Base-by-base conservation (phyloP, 2,888 invertebrate species). In the Sclerodermus sp. region DNA sequence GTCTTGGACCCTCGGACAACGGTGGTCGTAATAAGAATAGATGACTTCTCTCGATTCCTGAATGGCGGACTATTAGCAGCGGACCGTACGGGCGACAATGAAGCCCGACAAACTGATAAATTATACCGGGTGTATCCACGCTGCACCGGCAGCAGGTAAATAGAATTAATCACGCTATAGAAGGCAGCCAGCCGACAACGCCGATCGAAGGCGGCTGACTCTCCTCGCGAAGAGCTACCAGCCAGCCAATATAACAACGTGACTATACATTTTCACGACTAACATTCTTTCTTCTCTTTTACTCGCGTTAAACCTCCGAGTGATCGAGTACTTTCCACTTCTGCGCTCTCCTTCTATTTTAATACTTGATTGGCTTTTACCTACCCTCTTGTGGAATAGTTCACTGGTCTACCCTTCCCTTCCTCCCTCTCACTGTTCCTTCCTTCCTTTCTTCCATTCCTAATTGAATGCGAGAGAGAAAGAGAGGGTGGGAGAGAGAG, bases 221-320 rank as follows among this genome's bases (percentile, higher is more conserved):
- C 43, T 43, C 43, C n/a, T n/a, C n/a, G n/a, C n/a, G 45, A 63
- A 55, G 52, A 55, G 57, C 62, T 52, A 63, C n/a, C n/a, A n/a
- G n/a, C 58, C 59, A 57, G 62, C 68, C 66, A 71, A 70, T 70
- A 67, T 71, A 69, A 62, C 67, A 67, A 67, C 67, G 57, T 71
- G 70, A 70, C 71, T 71, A 61, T 55, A 68, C 65, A 47, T 64
- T 69, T 67, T 34, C 23, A 17, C 38, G 4, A 23, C 3, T 23
- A 23, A 8, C 23, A 23, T 23, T 23, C 23, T 8, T n/a, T n/a
- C 23, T 5, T 23, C 23, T 23, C 23, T 23, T 23, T 23, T 8
- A 23, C 3, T 23, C 23, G 23, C 23, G 23, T 23, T 23, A 23
- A 23, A 23, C 8, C 23, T 8, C 8, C 23, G 4, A 23, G 8